Evolutionary conservation across 1,140 invertebrate species (phyloP).

Genomic region (Hyles vespertilio): DNA sequence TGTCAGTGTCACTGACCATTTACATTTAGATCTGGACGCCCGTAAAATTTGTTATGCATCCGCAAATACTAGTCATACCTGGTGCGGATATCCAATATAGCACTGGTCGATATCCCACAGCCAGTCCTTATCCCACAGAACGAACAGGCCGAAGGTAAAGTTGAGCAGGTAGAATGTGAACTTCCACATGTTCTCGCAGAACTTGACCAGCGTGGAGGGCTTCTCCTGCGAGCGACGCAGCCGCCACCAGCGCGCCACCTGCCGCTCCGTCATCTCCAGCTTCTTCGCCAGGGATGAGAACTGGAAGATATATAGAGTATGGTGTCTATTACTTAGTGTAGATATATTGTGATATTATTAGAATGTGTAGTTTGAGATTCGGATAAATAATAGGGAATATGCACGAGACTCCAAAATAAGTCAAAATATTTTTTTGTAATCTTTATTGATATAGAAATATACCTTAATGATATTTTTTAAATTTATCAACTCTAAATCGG

Average conservation of each 20-base stretch:
- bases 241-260: constrained; percentile 94
- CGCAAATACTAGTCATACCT: constrained; percentile 58
- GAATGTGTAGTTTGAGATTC: no score
- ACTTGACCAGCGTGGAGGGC: constrained; percentile 92
- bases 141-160: constrained; percentile 89
- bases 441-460: no score
- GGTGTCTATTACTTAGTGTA: no score
- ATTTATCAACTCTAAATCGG: no score
- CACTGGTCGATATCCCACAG: constrained; percentile 95
- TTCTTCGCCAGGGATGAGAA: constrained; percentile 88
- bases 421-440: no score
- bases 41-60: not conserved
- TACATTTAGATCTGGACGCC: no score
- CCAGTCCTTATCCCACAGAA: constrained; percentile 96
- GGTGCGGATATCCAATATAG: constrained; percentile 88
- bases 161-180: constrained; percentile 91
- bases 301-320: constrained; percentile 53
- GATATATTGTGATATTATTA: no score
- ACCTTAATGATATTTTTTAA: no score
- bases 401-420: no score
- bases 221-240: constrained; percentile 88
- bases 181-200: constrained; percentile 94
- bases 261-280: constrained; percentile 88
- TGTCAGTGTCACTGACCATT: not conserved
- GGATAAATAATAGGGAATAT: no score